phyloP scores from a whole-genome alignment of 2,888 invertebrate species.

The Nephrotoma appendiculata region DNA sequence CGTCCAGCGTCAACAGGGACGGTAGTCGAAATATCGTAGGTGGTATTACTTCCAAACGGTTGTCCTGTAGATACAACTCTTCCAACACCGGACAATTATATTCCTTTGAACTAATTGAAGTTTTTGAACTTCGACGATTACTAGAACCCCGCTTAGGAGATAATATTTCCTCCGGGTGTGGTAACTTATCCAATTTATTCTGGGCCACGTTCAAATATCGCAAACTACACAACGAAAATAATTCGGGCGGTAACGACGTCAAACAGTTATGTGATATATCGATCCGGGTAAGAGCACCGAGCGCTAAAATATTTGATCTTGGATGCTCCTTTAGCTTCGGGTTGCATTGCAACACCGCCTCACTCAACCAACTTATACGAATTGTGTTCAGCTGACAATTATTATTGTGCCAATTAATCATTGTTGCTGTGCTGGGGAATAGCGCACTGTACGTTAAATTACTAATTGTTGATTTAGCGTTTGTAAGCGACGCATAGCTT shows the following conservation, averaged over 20 bases:
- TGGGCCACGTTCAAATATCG: slow-evolving; percentile 76
- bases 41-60: slow-evolving; percentile 70
- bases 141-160: slow-evolving; percentile 16
- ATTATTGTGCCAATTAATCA: slow-evolving; percentile 83
- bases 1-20: slow-evolving; percentile 63
- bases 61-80: slow-evolving; percentile 85
- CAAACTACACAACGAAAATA: slow-evolving; percentile 74
- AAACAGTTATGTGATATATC: slow-evolving; percentile 87
- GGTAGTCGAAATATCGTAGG: slow-evolving; percentile 70
- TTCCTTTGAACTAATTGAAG: slow-evolving; percentile 21
- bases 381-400: slow-evolving; percentile 40
- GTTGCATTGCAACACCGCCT: slow-evolving; percentile 75
- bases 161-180: slow-evolving; percentile 31
- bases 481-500: slow-evolving; percentile 24
- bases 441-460: slow-evolving; percentile 62
- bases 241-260: slow-evolving; percentile 57
- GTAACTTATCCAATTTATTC: slow-evolving; percentile 70
- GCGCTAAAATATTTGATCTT: slow-evolving; percentile 47
- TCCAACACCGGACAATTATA: slow-evolving; percentile 69
- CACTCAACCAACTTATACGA: slow-evolving; percentile 64
- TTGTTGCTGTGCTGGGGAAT: slow-evolving; percentile 70
- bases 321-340: slow-evolving; percentile 60
- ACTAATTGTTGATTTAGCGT: slow-evolving; percentile 35
- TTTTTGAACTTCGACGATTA: slow-evolving; percentile 5
- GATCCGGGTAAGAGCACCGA: slow-evolving; percentile 85